Evolutionary conservation across 2,797 vertebrate genomes (phyloP).

Genomic region (Rhynchonycteris naso): DNA sequence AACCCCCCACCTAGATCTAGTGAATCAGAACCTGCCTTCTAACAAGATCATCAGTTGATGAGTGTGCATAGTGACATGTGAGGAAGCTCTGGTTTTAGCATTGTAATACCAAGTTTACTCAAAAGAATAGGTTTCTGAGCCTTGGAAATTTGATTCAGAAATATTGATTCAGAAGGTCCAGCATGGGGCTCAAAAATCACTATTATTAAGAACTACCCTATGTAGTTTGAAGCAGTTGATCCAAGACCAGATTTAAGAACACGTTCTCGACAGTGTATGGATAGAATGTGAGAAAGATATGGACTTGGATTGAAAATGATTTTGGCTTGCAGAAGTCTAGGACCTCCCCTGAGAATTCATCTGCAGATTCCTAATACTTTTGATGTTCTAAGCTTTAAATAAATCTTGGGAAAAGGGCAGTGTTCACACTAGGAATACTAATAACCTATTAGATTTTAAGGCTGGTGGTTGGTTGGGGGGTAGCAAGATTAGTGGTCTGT

Average conservation of each 20-base stretch:
- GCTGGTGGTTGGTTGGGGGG: slow-evolving; percentile 47
- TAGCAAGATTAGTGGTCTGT: slow-evolving; percentile 49
- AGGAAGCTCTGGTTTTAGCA: slow-evolving; percentile 16
- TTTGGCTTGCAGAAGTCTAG: slow-evolving; percentile 3
- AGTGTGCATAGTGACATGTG: background rate
- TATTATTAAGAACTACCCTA: background rate
- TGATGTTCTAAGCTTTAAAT: slow-evolving; percentile 65
- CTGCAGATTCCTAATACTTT: slow-evolving; percentile 46
- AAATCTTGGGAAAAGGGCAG: slow-evolving; percentile 39
- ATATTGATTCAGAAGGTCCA: background rate
- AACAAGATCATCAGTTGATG: background rate
- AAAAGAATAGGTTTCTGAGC: slow-evolving; percentile 13
- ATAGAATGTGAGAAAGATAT: background rate
- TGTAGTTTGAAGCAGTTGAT: slow-evolving; percentile 1
- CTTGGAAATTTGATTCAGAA: background rate
- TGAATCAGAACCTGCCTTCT: slow-evolving; percentile 12
- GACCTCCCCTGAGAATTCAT: background rate
- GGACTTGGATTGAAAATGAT: slow-evolving; percentile 37
- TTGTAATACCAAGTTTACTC: background rate
- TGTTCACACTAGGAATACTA: slow-evolving; percentile 54
- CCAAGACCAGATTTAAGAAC: slow-evolving; percentile 1
- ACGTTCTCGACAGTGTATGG: background rate
- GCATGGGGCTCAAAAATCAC: background rate
- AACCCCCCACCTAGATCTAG: background rate
- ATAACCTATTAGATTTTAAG: slow-evolving; percentile 53